Evolutionary conservation across 2,113 vertebrate genomes (phyloP), one percentile per base, ranked within the genome.

Genomic region (Todiramphus saurophagus): DNA sequence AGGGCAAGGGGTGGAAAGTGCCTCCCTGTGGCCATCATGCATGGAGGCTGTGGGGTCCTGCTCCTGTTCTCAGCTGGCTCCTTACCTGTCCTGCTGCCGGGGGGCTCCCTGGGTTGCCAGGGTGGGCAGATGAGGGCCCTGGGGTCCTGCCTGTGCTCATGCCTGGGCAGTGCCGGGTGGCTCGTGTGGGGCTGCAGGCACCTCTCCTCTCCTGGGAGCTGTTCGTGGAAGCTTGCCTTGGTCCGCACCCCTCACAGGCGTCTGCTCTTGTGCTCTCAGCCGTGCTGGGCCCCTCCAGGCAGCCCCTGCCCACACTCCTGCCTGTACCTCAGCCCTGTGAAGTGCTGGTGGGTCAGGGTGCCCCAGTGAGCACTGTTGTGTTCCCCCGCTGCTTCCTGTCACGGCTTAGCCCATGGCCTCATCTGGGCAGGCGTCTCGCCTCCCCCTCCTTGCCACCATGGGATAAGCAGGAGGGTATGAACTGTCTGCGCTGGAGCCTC

Each of bases 11-110:
- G 35, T 28, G n/a, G 41, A 46, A 72, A 17, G 31, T 8, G 1
- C 5, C 5, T 9, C 16, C 50, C 41, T 3, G 14, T 30, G 43
- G 19, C 17, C 41, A 23, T 31, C 41, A 25, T 20, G 23, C 13
- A 1, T 20, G 27, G 56, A 25, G 46, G 25, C 60, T 5, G 4
- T 20, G n/a, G 51, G 23, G 43, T n/a, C 64, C 46, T 2, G 2
- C 25, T 37, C 16, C 46, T 30, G 16, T 3, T 2, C 85, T 64
- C 14, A 0, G 7, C 21, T 2, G 1, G 23, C 41, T 72, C 64
- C 67, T 41, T 48, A 73, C 67, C 76, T 56, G 76, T 25, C 19
- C 67, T 13, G n/a, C 41, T 64, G 67, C n/a, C 0, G 10, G 19
- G 28, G 50, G 50, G 24, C n/a, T 79, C 39, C 48, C 17, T 4